Evolutionary conservation across 35 echinoderm and acorn worm genomes (phyloP).

Genomic region (Heliocidaris erythrogramma): DNA sequence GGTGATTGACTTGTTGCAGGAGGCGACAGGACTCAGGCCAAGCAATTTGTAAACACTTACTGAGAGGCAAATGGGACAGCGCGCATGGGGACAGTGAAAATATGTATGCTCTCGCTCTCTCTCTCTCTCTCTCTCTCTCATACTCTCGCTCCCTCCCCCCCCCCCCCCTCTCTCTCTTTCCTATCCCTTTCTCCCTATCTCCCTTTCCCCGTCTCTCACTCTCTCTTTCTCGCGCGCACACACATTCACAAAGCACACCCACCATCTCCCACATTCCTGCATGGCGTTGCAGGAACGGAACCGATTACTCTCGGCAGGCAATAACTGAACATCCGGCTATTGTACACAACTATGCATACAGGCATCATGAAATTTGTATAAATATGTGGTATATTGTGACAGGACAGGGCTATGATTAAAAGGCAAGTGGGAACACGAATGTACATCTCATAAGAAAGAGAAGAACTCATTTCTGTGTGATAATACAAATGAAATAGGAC

Average conservation of each 20-base stretch:
- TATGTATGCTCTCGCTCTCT: not conserved
- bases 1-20: constrained; percentile 34
- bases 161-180: not conserved
- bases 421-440: too few species aligned
- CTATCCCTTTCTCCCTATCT: too few species aligned
- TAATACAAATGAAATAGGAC: too few species aligned
- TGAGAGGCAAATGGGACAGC: not conserved
- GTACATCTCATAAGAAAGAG: too few species aligned
- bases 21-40: not conserved
- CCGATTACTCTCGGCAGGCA: not conserved
- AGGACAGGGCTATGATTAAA: too few species aligned
- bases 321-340: not conserved
- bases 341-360: not conserved
- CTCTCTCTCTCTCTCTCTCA: not conserved
- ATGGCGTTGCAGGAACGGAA: not conserved
- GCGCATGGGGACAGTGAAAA: not conserved
- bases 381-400: too few species aligned
- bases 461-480: too few species aligned
- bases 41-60: constrained; percentile 53
- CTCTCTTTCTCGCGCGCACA: not conserved
- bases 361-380: not conserved
- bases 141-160: too few species aligned
- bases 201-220: not conserved
- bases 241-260: not conserved
- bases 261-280: not conserved